These are phyloP conservation scores for Belgica antarctica DNA, from an alignment of 2,888 invertebrate genomes.

Conservation along the genomic window DNA sequence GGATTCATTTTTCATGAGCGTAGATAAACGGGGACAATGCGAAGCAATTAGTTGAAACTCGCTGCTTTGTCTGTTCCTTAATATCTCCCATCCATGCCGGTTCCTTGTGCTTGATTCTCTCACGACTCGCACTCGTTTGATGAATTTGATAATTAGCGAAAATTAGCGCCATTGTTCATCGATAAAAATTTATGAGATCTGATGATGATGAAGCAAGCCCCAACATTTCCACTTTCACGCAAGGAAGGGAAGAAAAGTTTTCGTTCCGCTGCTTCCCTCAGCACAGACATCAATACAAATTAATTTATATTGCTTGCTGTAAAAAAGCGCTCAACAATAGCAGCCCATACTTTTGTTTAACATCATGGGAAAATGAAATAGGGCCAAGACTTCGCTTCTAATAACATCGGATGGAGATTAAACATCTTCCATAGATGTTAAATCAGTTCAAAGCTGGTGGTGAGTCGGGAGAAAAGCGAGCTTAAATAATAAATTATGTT, in stretches of 20 bases:
- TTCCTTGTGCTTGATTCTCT: neutral
- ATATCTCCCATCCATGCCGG: neutral
- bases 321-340: neutral
- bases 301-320: conserved; percentile 36
- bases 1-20: conserved; percentile 4
- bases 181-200: conserved; percentile 34
- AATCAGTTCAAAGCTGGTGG: neutral
- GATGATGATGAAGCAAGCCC: conserved; percentile 10
- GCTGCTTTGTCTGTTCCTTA: neutral
- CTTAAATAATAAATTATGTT: conserved; percentile 41
- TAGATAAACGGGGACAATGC: conserved; percentile 3
- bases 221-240: neutral
- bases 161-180: conserved; percentile 42
- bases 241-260: neutral
- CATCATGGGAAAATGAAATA: conserved; percentile 9
- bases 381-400: conserved; percentile 14
- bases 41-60: conserved; percentile 25
- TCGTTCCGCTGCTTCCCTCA: neutral
- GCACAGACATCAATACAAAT: conserved; percentile 36
- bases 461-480: neutral
- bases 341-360: neutral
- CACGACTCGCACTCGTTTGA: neutral
- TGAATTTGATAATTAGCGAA: conserved; percentile 43
- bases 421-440: conserved; percentile 20
- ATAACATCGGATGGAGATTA: conserved; percentile 27